Conservation (phyloP, 2,113 vertebrate genomes). For the Hippocampus guttulatus region DNA sequence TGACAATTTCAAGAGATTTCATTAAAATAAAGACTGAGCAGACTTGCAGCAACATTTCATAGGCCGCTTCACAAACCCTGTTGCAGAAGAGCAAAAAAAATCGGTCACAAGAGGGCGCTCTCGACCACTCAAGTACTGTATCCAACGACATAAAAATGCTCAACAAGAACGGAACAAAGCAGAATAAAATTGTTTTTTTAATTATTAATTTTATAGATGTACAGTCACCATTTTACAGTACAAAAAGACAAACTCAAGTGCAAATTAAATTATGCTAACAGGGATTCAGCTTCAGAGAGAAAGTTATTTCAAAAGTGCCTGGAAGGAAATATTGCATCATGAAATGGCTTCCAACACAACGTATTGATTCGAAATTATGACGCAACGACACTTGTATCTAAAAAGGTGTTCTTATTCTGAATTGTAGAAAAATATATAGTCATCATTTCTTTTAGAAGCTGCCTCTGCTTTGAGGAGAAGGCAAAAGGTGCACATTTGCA, state of each 20-base stretch:
- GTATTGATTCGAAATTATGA: background rate
- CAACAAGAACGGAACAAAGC: background rate
- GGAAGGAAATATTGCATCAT: slow-evolving; percentile 77
- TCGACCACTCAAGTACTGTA: slow-evolving; percentile 27
- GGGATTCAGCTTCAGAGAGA: slow-evolving; percentile 69
- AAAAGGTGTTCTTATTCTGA: slow-evolving; percentile 24
- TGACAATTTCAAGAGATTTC: background rate
- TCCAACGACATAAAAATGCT: background rate
- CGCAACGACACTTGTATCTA: slow-evolving; percentile 5
- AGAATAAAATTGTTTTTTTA: slow-evolving; percentile 73
- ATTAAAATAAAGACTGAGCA: background rate
- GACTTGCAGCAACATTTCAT: background rate
- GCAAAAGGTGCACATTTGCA: slow-evolving; percentile 29
- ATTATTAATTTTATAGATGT: slow-evolving; percentile 80
- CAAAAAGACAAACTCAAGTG: slow-evolving; percentile 64
- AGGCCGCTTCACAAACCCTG: background rate
- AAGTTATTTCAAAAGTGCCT: slow-evolving; percentile 36
- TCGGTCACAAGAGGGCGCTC: slow-evolving; percentile 58
- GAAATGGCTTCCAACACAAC: slow-evolving; percentile 71
- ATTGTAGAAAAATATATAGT: slow-evolving; percentile 43
- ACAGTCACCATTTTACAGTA: slow-evolving; percentile 88
- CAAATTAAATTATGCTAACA: slow-evolving; percentile 69
- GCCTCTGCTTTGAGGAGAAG: slow-evolving; percentile 30
- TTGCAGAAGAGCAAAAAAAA: slow-evolving; percentile 13
- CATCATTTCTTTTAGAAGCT: slow-evolving; percentile 24